Evolutionary conservation across 2,113 vertebrate genomes (phyloP).

Genomic region (Oncorhynchus keta): DNA sequence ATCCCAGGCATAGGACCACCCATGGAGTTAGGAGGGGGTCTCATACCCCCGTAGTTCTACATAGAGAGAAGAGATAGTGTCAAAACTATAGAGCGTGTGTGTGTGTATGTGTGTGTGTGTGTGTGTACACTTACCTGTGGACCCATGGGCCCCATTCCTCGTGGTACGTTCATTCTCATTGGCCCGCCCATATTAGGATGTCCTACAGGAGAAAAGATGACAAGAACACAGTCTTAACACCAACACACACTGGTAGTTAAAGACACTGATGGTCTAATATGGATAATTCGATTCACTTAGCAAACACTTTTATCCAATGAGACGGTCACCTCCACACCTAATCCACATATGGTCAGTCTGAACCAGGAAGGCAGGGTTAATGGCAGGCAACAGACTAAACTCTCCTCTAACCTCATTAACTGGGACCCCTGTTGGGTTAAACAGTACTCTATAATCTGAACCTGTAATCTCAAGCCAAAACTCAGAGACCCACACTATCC

Average conservation of each 20-base stretch:
- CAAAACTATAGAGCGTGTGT: too few relatives aligned
- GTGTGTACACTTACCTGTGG: constrained; percentile 80
- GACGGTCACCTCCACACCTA: neutral
- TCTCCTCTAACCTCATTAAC: neutral
- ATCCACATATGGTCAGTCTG: neutral
- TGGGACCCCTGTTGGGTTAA: neutral
- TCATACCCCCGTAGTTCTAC: too few relatives aligned
- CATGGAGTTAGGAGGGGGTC: constrained; percentile 29
- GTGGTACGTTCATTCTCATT: constrained; percentile 85
- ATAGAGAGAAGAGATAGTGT: too few relatives aligned
- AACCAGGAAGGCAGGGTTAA: too few relatives aligned
- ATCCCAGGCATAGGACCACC: constrained; percentile 75
- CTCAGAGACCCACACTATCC: too few relatives aligned
- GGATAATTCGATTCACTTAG: too few relatives aligned
- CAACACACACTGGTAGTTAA: constrained; percentile 1
- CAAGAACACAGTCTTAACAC: neutral
- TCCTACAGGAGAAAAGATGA: constrained; percentile 41
- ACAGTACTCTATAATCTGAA: neutral
- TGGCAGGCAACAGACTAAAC: neutral
- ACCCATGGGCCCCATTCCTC: constrained; percentile 80
- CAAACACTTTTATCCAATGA: neutral
- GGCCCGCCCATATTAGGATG: constrained; percentile 82
- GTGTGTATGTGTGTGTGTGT: neutral
- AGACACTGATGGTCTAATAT: too few relatives aligned
- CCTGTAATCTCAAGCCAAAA: neutral